Conservation (phyloP, 2,113 vertebrate genomes). For the Zapus hudsonius region DNA sequence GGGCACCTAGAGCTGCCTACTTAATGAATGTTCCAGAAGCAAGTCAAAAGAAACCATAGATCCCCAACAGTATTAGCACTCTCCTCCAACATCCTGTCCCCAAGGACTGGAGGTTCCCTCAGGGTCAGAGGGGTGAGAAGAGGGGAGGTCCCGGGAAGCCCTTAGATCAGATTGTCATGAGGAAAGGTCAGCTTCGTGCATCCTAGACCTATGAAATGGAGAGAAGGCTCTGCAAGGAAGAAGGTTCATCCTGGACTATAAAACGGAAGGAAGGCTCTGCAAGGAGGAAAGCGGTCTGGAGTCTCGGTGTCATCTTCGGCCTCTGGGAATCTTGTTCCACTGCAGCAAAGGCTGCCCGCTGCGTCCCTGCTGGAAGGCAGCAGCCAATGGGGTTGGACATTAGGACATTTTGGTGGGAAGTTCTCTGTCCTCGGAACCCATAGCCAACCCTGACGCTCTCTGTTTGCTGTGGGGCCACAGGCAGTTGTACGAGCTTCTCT, state of each 20-base stretch:
- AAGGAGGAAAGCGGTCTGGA: fast-evolving
- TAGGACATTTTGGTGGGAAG: fast-evolving
- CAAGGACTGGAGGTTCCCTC: not conserved
- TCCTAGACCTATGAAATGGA: not conserved
- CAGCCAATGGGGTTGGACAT: not conserved
- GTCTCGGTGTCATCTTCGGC: not conserved
- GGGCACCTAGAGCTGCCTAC: not conserved
- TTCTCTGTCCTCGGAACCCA: not conserved
- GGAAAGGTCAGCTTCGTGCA: not conserved
- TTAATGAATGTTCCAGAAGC: fast-evolving
- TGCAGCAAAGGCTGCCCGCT: not conserved
- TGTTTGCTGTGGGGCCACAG: no score
- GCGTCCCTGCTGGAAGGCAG: no score
- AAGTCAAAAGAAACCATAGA: not conserved
- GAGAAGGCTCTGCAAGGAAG: not conserved
- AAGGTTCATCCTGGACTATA: no score
- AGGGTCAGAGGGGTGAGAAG: not conserved
- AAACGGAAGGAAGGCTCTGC: not conserved
- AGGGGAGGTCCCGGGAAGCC: not conserved
- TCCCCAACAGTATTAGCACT: not conserved
- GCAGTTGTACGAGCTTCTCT: no score
- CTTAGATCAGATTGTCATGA: not conserved
- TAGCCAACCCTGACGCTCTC: not conserved
- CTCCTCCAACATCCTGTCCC: not conserved
- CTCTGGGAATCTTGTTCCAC: not conserved